Evolutionary conservation across 2,797 vertebrate genomes (phyloP), one percentile per base, ranked within the genome.

Genomic region (Holocentrus rufus): DNA sequence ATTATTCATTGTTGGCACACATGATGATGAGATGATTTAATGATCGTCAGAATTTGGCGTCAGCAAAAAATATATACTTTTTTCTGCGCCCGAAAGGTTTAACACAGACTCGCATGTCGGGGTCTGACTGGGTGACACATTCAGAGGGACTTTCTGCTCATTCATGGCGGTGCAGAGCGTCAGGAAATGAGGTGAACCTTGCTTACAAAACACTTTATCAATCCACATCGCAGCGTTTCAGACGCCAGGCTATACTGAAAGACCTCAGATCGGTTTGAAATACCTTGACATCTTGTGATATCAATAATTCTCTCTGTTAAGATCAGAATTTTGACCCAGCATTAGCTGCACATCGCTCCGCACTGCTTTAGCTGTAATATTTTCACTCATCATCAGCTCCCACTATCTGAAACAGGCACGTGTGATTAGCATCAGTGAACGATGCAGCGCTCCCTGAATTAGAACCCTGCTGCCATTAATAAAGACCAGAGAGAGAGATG

Each of bases 401-500:
- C 67, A 31, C 73, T 22, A n/a, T 77, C 73, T 70, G 59, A 71
- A 74, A 77, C 36, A 3, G 27, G 67, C 71, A 69, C 5, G 17
- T 72, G 55, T 66, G 76, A 90, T 90, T 79, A 88, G 76, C 81
- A 71, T 86, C 86, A 64, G 75, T 69, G 58, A 67, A 53, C 66
- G 73, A 65, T 54, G 82, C 75, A 46, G 68, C 65, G 22, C 79
- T 77, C 79, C 79, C 50, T 59, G 82, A 76, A 87, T 90, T 53
- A 73, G 52, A 85, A 80, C 52, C 68, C 81, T 69, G 85, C 76
- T 77, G 10, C 55, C 72, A 13, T 73, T 87, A 89, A 88, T 87
- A 81, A 86, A 84, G 76, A 77, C 36, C 74, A 44, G 75, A 77
- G 75, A 74, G 72, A 58, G 72, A 88, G 90, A 90, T 86, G 82